Conservation (phyloP, 2,888 invertebrate genomes). For the Liopterus haemorrhoidalis region DNA sequence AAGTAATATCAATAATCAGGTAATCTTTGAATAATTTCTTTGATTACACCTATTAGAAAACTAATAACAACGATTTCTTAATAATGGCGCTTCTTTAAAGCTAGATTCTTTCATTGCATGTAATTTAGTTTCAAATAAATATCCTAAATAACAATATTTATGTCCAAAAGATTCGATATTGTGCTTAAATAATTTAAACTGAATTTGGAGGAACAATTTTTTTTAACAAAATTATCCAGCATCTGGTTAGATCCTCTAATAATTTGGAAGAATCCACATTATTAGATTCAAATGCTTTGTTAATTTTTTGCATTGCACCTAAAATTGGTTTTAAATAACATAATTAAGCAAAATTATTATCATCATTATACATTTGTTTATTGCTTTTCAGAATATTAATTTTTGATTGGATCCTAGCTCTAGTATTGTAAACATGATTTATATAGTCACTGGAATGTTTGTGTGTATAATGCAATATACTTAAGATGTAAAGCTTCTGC, state of each 20-base stretch:
- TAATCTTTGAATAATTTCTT: conserved; percentile 4
- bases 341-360: conserved; percentile 27
- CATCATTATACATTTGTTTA: conserved; percentile 29
- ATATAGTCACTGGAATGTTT: too few relatives aligned
- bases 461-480: too few relatives aligned
- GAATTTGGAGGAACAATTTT: conserved; percentile 5
- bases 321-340: conserved; percentile 27
- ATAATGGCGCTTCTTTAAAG: background rate
- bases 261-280: conserved; percentile 10
- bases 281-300: conserved; percentile 19
- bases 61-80: background rate
- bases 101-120: background rate
- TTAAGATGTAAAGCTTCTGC: too few relatives aligned
- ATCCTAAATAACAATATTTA: conserved; percentile 5
- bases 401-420: too few relatives aligned
- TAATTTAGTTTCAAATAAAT: conserved; percentile 7
- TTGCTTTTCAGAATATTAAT: too few relatives aligned
- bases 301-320: conserved; percentile 24
- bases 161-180: background rate
- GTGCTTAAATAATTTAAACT: conserved; percentile 7
- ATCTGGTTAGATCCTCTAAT: conserved; percentile 1
- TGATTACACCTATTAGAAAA: background rate
- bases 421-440: too few relatives aligned
- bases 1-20: too few relatives aligned
- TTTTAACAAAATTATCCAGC: too few relatives aligned